Conservation (phyloP, 2,113 vertebrate species). For the Camelus bactrianus region DNA sequence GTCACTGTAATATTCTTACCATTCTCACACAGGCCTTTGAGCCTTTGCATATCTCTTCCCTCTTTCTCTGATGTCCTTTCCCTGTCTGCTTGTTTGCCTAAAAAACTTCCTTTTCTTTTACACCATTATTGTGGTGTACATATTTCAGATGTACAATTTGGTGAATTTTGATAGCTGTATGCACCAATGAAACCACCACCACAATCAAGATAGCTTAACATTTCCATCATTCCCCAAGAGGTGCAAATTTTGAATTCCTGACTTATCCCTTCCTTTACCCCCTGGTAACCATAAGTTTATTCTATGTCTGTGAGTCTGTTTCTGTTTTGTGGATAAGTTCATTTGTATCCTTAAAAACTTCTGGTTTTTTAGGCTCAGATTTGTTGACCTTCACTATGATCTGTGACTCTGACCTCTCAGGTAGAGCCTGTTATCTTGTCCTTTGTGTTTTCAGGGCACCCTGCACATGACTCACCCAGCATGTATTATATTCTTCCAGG, state of each 20-base stretch:
- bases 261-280: too few relatives aligned
- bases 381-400: background rate
- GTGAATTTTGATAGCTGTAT: too few relatives aligned
- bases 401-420: background rate
- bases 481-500: background rate
- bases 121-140: too few relatives aligned
- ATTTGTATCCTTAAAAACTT: background rate
- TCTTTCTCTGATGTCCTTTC: background rate
- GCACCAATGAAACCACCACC: too few relatives aligned
- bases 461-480: background rate
- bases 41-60: background rate
- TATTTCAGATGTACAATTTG: too few relatives aligned
- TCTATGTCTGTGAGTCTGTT: too few relatives aligned
- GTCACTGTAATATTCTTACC: background rate
- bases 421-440: background rate
- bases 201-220: too few relatives aligned
- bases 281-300: too few relatives aligned
- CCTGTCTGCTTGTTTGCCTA: background rate
- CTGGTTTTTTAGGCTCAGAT: background rate
- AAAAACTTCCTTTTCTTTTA: background rate
- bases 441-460: background rate
- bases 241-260: too few relatives aligned
- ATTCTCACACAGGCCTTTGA: background rate
- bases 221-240: too few relatives aligned
- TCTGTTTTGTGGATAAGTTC: too few relatives aligned